Percentiles rank a stretch among this genome's conserved stretches.
Evolutionary conservation across 2,113 vertebrate genomes (phyloP).

Genomic region (Pterophyllum scalare): DNA sequence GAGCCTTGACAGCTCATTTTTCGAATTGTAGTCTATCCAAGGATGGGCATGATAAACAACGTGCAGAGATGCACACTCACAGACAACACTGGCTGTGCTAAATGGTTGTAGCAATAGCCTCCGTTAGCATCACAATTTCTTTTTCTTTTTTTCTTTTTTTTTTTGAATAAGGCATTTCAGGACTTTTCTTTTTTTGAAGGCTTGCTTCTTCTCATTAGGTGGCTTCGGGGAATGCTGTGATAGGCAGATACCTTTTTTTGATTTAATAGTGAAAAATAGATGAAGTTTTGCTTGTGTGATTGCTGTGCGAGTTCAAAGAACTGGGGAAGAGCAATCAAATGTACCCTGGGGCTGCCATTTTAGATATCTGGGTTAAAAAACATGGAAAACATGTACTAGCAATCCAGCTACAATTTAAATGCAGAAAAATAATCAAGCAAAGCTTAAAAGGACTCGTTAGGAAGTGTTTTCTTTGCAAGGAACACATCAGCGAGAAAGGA

Average conservation of each 20-base stretch:
- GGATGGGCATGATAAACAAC: background rate
- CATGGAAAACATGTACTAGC: slow-evolving; percentile 51
- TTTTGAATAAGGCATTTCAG: slow-evolving; percentile 19
- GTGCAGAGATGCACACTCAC: background rate
- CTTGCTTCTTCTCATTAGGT: slow-evolving; percentile 22
- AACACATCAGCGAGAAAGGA: background rate
- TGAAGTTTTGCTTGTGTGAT: slow-evolving; percentile 50
- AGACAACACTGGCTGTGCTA: background rate
- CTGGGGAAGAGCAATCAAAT: slow-evolving; percentile 54
- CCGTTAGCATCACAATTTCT: background rate
- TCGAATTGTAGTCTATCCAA: background rate
- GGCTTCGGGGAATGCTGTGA: slow-evolving; percentile 52
- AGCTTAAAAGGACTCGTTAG: slow-evolving; percentile 54
- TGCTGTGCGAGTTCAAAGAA: slow-evolving; percentile 68
- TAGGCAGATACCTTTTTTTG: slow-evolving; percentile 60
- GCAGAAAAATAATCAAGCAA: slow-evolving; percentile 43
- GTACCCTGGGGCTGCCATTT: slow-evolving; percentile 59
- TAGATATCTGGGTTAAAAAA: slow-evolving; percentile 68
- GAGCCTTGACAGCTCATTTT: background rate
- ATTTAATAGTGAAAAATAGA: slow-evolving; percentile 53
- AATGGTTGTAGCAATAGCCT: background rate
- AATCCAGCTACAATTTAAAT: slow-evolving; percentile 37
- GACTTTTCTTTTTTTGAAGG: slow-evolving; percentile 15
- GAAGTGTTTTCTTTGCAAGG: slow-evolving; percentile 25
- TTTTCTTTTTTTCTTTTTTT: too few species aligned